Percentiles rank a stretch among this genome's conserved stretches.
Conservation (phyloP, 2,888 invertebrate species). For the Crematogaster levior region DNA sequence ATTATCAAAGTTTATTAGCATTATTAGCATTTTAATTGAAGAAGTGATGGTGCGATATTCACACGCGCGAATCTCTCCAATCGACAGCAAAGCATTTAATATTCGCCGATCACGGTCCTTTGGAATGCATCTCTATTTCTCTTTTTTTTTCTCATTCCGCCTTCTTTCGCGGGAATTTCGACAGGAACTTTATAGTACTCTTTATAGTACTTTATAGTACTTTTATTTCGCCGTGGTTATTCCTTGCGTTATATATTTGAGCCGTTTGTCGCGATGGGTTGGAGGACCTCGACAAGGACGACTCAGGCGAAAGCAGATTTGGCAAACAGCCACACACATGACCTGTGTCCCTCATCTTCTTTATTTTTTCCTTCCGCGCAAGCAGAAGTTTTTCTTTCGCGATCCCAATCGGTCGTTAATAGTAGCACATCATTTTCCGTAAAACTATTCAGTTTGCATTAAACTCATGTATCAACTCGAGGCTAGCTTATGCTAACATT, state of each 20-base stretch:
- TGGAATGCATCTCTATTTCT: constrained; percentile 55
- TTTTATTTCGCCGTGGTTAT: constrained; percentile 61
- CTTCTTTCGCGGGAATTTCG: constrained; percentile 61
- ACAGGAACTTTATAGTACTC: constrained; percentile 60
- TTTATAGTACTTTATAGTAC: constrained; percentile 64
- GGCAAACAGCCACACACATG: constrained; percentile 57
- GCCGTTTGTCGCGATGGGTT: constrained; percentile 75
- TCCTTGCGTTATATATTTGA: constrained; percentile 82
- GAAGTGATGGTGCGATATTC: background rate
- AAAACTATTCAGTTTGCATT: background rate
- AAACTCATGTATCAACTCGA: background rate
- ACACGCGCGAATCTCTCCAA: background rate
- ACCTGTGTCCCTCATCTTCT: background rate
- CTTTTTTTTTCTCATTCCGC: constrained; percentile 11
- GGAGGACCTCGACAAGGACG: constrained; percentile 83
- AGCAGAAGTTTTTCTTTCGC: constrained; percentile 26
- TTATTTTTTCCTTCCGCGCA: constrained; percentile 33
- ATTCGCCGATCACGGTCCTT: constrained; percentile 9
- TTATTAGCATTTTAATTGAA: background rate
- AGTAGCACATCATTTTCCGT: background rate
- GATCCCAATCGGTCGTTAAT: background rate
- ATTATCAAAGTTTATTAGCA: background rate
- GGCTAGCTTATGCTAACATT: no score
- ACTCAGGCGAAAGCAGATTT: constrained; percentile 51
- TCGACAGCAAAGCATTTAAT: background rate